Conservation (phyloP, 2,113 vertebrate species). For the Sitta europaea region DNA sequence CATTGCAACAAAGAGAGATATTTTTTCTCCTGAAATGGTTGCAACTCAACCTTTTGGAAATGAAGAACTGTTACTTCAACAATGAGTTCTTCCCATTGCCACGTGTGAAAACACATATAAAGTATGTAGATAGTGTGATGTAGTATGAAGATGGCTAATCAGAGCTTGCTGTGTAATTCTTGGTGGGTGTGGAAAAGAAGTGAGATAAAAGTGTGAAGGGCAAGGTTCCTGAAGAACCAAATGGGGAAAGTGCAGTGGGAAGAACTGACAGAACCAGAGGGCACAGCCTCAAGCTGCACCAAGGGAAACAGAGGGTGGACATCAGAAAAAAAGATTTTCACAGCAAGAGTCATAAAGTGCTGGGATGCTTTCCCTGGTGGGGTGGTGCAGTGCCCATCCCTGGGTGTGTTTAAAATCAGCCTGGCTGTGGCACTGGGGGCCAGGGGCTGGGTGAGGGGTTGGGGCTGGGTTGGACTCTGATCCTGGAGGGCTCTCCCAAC, state of each 20-base stretch:
- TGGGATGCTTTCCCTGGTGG: too few species aligned
- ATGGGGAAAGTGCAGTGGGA: neutral
- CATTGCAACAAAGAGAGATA: neutral
- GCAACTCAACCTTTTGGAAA: neutral
- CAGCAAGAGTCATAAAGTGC: too few species aligned
- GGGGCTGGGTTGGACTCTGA: too few species aligned
- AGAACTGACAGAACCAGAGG: too few species aligned
- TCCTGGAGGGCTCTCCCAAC: too few species aligned
- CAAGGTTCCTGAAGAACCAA: neutral
- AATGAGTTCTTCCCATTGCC: neutral
- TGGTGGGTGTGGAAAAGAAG: neutral
- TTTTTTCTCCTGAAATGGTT: neutral
- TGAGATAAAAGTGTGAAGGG: neutral
- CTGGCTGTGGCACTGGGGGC: too few species aligned
- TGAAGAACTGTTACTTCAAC: neutral
- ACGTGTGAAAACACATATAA: rapidly evolving
- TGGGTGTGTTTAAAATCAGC: too few species aligned
- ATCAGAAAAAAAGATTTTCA: too few species aligned
- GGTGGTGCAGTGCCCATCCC: too few species aligned
- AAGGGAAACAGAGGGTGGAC: too few species aligned
- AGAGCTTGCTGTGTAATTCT: neutral
- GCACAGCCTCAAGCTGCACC: too few species aligned
- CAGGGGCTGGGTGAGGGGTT: too few species aligned
- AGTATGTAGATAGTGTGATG: rapidly evolving
- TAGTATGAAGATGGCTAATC: neutral